Evolutionary conservation across 2,888 invertebrate species (phyloP), one percentile per base, ranked within the genome.

Genomic region (Cantharis lateralis): DNA sequence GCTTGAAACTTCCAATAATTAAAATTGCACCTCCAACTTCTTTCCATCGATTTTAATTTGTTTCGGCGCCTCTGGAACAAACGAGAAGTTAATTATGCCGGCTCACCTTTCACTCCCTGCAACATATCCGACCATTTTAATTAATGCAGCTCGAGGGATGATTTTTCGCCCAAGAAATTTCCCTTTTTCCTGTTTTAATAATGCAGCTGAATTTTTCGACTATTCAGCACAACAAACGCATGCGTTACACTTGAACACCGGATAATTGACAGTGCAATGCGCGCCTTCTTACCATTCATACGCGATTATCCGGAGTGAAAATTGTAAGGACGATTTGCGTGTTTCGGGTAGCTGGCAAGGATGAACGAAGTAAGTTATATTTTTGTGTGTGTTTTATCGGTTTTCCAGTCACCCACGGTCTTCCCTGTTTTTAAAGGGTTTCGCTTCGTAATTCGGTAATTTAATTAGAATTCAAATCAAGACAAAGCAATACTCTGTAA

Each of bases 261-360:
- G 79, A 81, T 78, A 80, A 80, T 76, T 81, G 82, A 81, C 83
- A 83, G 82, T 83, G 80, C 81, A 79, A 81, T 78, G 80, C 79
- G 82, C 80, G 82, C 80, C 77, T 77, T 78, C 79, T 75, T 75
- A 75, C 74, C 69, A 74, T 71, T 78, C 74, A 75, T 75, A 78
- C 77, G 68, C 77, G 77, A 74, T 72, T 75, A 68, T 32, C 74
- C 48, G 11, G 11, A 15, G 26, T 62, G 15, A 18, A 32, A 62
- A 70, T 75, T 77, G 32, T 62, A 15, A 62, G 15, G 24, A 15
- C n/a, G 62, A 63, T 71, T 62, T 4, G 7, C 11, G 62, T 24
- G 18, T 63, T 15, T 24, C 32, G 20, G 20, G n/a, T n/a, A 61
- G 20, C 20, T 13, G 20, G 20, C 18, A n/a, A 70, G 48, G 70